A percentile compares a stretch with the other conserved stretches of the same genome.
Evolutionary conservation across 1,140 invertebrate genomes (phyloP).

Genomic region (Drosophila prosaltans): DNA sequence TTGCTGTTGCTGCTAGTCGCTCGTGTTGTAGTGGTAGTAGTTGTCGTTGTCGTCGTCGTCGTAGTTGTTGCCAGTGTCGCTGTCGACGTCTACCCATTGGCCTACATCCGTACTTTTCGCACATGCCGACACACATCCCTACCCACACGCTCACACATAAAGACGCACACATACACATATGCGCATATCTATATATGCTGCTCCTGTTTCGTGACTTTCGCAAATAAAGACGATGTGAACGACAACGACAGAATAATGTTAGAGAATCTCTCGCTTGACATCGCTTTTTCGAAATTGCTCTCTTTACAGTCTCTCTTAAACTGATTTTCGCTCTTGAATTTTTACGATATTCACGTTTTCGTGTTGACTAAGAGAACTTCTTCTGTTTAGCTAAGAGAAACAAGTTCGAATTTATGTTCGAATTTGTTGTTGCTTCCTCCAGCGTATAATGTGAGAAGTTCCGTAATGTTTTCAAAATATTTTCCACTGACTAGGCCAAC

Average conservation of each 20-base stretch:
- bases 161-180: not conserved
- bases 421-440: conserved; percentile 14
- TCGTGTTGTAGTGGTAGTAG: too few species aligned
- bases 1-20: conserved; percentile 19
- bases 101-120: conserved; percentile 73
- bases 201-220: conserved; percentile 53
- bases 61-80: too few species aligned
- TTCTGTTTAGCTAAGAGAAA: not conserved
- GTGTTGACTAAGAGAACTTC: not conserved
- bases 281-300: conserved; percentile 63
- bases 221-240: conserved; percentile 28
- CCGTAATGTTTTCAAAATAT: conserved; percentile 67
- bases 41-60: too few species aligned
- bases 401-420: conserved; percentile 43
- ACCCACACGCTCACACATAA: conserved; percentile 10
- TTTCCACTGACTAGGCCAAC: conserved; percentile 58
- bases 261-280: conserved; percentile 31
- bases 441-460: conserved; percentile 16
- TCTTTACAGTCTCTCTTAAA: conserved; percentile 54
- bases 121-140: conserved; percentile 66
- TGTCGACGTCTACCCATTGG: too few species aligned
- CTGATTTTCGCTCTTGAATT: conserved; percentile 15
- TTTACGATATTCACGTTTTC: conserved; percentile 59
- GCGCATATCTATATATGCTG: not conserved
- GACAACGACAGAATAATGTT: conserved; percentile 18